These are phyloP conservation scores for Choloepus didactylus DNA, from an alignment of 2,797 vertebrate genomes.

Conservation along the genomic window DNA sequence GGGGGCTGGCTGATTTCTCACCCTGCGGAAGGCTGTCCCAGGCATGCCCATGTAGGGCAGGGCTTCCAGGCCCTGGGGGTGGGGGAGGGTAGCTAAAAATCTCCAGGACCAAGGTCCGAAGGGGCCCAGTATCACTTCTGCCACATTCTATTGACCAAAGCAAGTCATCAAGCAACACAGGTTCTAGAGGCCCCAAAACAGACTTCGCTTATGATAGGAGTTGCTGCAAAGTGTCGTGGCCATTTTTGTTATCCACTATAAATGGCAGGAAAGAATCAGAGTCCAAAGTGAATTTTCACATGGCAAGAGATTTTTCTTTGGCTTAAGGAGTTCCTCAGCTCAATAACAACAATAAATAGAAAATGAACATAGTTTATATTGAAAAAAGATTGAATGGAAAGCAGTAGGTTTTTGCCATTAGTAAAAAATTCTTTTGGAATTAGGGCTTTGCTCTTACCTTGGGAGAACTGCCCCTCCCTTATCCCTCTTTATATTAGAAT, in stretches of 20 bases:
- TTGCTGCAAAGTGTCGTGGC: fast-evolving
- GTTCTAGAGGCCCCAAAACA: fast-evolving
- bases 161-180: background rate
- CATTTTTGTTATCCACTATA: background rate
- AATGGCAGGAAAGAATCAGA: background rate
- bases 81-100: too few species aligned
- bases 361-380: background rate
- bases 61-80: background rate
- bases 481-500: background rate
- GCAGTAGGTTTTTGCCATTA: background rate
- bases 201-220: background rate
- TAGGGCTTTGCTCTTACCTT: background rate
- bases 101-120: background rate
- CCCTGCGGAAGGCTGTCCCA: fast-evolving
- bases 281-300: background rate
- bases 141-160: background rate
- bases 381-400: background rate
- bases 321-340: background rate
- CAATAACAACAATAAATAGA: background rate
- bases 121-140: background rate
- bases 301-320: background rate
- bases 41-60: too few species aligned
- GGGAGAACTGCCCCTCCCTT: background rate
- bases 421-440: background rate
- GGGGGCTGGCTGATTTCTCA: background rate